Evolutionary conservation across 2,113 vertebrate genomes (phyloP), one percentile per base, ranked within the genome.

Genomic region (Hippolais icterina): DNA sequence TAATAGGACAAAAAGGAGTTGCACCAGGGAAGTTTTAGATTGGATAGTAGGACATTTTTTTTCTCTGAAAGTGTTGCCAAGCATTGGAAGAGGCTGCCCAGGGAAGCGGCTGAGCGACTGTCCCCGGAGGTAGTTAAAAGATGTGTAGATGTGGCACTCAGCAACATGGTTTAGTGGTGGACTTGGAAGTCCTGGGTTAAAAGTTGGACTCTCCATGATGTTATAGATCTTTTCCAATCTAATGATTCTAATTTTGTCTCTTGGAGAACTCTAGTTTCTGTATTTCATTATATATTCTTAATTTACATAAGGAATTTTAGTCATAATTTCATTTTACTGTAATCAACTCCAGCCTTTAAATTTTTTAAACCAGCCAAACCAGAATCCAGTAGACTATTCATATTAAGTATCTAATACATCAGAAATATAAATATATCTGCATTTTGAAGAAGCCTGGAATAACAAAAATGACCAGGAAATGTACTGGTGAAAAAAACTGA

Each of bases 151-250:
- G 25, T 15, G 25, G 49, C 31, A 35, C 21, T 35, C 37, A 71
- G 42, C 29, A 41, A 15, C 8, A 11, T 18, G 14, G 17, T 12
- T 49, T 27, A 49, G 50, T 31, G 17, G 6, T 57, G 17, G 25
- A 41, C 29, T 56, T 41, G 24, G 49, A 47, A 64, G 29, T 12
- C 11, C 3, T 39, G 11, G 31, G 6, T 80, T 42, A 56, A 39
- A 22, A 20, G 35, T 4, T 41, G 25, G 14, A 80, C 25, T 64
- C 25, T 64, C 6, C 0, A 29, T 17, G 1, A 56, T 19, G 12
- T 31, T 8, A 57, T 25, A 72, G 35, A 35, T 12, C 17, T 50
- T 72, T 50, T 22, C 14, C 35, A 50, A 57, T 15, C 4, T 42
- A 64, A 64, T 27, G 17, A 57, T 44, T 37, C 15, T 12, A 19